Evolutionary conservation across 2,113 vertebrate species (phyloP).

Genomic region (Prionailurus viverrinus): DNA sequence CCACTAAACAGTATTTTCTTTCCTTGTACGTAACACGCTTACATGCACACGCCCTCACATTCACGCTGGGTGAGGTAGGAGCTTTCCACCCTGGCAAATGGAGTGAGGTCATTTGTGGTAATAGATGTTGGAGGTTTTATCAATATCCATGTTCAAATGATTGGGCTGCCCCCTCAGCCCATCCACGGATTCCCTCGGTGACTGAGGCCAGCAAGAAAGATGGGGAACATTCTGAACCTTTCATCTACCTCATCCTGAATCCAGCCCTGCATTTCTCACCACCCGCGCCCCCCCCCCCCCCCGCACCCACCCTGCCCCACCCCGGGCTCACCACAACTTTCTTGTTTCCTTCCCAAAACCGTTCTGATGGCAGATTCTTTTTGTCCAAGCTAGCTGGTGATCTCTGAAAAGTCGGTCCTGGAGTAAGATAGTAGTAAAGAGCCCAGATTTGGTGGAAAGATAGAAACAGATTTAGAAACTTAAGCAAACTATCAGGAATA

Average conservation of each 20-base stretch:
- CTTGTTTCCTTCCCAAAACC: not conserved
- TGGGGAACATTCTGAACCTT: not conserved
- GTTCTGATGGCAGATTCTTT: not conserved
- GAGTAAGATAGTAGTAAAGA: not conserved
- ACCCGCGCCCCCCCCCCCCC: rapidly evolving
- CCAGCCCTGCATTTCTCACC: not conserved
- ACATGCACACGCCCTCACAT: no score
- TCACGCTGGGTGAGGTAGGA: not conserved
- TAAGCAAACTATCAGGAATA: not conserved
- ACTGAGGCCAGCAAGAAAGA: not conserved
- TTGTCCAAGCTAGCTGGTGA: not conserved
- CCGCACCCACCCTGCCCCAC: no score
- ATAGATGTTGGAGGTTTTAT: not conserved
- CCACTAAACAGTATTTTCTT: not conserved
- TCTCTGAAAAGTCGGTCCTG: not conserved
- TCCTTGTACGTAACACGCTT: not conserved
- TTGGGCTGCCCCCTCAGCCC: not conserved
- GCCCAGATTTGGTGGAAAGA: not conserved
- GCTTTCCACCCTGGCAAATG: not conserved
- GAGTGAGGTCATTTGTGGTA: not conserved
- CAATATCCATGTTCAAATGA: not conserved
- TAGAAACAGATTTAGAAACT: not conserved
- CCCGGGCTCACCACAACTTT: not conserved
- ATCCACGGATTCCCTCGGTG: not conserved
- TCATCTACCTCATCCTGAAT: not conserved